Base-by-base conservation (phyloP, 2,888 invertebrate species). In the Xestobium rufovillosum region DNA sequence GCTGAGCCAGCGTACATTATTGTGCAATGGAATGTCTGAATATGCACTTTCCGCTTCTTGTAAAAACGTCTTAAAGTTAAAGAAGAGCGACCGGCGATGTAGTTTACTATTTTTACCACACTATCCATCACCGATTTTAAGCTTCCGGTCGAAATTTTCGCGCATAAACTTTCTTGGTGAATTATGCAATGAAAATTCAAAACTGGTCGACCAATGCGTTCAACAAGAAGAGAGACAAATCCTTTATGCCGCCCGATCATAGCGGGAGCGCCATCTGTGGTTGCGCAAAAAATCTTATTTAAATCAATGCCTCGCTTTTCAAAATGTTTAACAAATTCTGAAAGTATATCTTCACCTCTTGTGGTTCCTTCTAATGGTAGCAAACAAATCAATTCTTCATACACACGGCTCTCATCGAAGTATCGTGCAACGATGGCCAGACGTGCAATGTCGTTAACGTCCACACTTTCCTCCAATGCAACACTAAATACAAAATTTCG, bases 391-490 rank as follows among this genome's bases (percentile, higher is more conserved):
- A 36, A 19, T 34, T 36, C 36, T 36, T 36, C 36, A 36, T 34
- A 36, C 26, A 36, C 31, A 9, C 8, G 28, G 15, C 12, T 3
- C 8, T 37, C 32, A 14, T 37, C 37, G 32, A 10, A 23, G 14
- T 40, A 41, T 23, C 31, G 32, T 19, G 38, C 32, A 32, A 40
- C 30, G 37, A 40, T 31, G 38, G 38, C 38, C 29, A 40, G 37
- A 26, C 38, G 37, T 31, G 39, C 39, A 40, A 39, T 38, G 37
- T 39, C 36, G 31, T 39, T 39, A 31, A 39, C 31, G 31, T 36
- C 39, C 25, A 36, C 37, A 38, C 39, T 39, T 38, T 39, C 36
- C 30, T 39, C 39, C 29, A 39, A 29, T 37, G 36, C 36, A 31
- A 39, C 37, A 31, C 39, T 39, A 39, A 39, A 39, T 39, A 36